phyloP scores from a whole-genome alignment of 1,140 invertebrate species.

The Drosophila carrolli region DNA sequence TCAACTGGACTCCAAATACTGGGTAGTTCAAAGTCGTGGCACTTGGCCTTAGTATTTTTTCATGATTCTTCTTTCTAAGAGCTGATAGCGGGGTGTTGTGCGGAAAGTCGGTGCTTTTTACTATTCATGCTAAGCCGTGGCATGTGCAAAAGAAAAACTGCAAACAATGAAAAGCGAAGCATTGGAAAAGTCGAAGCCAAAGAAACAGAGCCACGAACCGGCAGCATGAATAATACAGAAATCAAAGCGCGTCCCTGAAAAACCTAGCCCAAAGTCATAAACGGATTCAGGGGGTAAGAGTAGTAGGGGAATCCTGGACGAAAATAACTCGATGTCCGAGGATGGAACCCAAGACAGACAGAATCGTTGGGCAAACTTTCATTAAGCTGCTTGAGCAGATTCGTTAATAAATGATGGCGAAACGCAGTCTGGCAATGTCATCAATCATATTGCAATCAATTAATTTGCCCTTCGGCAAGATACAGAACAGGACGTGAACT shows the following conservation, averaged over 20 bases:
- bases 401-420: constrained; percentile 73
- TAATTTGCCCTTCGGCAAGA: constrained; percentile 55
- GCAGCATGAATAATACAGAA: constrained; percentile 74
- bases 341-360: background rate
- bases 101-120: constrained; percentile 56
- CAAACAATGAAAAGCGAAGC: constrained; percentile 69
- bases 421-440: constrained; percentile 70
- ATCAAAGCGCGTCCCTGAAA: constrained; percentile 67
- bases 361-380: constrained; percentile 58
- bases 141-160: constrained; percentile 74
- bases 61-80: constrained; percentile 20
- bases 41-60: background rate
- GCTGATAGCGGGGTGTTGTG: background rate
- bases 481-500: background rate
- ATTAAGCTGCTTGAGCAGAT: constrained; percentile 71
- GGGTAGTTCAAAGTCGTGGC: constrained; percentile 6
- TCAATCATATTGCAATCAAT: constrained; percentile 81
- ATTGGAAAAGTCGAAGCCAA: constrained; percentile 59
- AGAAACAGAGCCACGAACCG: constrained; percentile 34
- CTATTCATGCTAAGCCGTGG: constrained; percentile 77
- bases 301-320: constrained; percentile 8
- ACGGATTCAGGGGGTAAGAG: constrained; percentile 6
- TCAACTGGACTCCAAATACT: background rate
- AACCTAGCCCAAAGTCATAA: constrained; percentile 52
- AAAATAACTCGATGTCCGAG: background rate